phyloP scores from a whole-genome alignment of 2,113 vertebrate species.

The Fregata magnificens region DNA sequence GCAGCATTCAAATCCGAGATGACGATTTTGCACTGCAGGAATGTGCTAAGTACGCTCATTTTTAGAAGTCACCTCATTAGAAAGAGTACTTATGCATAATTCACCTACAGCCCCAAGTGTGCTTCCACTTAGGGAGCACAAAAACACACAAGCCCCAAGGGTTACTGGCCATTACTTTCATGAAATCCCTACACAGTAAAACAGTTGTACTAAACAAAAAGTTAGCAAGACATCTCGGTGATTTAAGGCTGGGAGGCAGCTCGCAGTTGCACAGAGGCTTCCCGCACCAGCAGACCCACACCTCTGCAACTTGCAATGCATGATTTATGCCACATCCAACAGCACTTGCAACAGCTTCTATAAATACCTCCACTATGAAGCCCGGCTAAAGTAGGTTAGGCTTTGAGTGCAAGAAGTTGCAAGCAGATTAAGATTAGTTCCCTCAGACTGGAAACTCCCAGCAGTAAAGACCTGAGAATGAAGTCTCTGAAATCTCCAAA shows the following conservation, averaged over 20 bases:
- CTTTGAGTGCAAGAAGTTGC: neutral
- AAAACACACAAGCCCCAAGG: neutral
- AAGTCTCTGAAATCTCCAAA: neutral
- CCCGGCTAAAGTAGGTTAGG: neutral
- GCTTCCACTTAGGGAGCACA: neutral
- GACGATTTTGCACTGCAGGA: neutral
- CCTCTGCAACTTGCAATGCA: neutral
- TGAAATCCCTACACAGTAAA: neutral
- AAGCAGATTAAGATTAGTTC: neutral
- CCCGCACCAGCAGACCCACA: neutral
- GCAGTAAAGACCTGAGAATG: neutral
- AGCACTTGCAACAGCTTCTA: neutral
- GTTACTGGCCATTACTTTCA: neutral
- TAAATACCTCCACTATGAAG: neutral
- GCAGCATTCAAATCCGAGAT: neutral
- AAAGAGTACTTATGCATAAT: neutral
- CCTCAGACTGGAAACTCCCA: neutral
- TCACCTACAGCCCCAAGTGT: neutral
- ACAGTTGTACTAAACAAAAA: no score
- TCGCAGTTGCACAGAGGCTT: neutral
- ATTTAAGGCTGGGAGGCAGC: accelerated
- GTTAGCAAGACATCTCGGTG: neutral
- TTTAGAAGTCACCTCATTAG: neutral
- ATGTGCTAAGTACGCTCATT: neutral
- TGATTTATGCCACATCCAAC: neutral